Base-by-base conservation (phyloP, 1,140 invertebrate genomes). In the Cherax quadricarinatus region DNA sequence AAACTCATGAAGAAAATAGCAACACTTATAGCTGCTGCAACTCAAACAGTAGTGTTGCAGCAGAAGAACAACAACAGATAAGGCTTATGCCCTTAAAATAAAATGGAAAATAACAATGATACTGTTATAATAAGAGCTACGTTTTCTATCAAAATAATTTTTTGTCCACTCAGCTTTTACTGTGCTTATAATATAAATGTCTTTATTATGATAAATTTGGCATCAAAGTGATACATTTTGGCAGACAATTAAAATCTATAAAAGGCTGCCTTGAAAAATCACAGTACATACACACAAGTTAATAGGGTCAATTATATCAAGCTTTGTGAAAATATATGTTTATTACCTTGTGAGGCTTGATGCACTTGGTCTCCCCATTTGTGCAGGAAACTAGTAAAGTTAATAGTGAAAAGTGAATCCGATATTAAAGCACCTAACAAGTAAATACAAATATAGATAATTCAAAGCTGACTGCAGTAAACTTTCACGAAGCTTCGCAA, bases 111-210 rank as follows among this genome's bases (percentile, higher is more conserved):
- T 21, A 70, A 70, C 18, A 18, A 70, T 1, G 21, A 70, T 18
- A 70, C 14, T 21, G 66, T 70, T 18, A 21, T n/a, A 70, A n/a
- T n/a, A 70, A 70, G 66, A 70, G 21, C 66, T 30, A 30, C 21
- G 30, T 30, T 75, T 75, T 75, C 24, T 30, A 75, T 75, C 5
- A 21, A 66, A 66, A 75, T 75, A 75, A 75, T 30, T 75, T 70
- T 12, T 5, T 75, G 70, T 75, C 70, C 70, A 30, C 70, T 75
- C 70, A 75, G 70, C 70, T 75, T 75, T 24, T 75, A 66, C 62
- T 66, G 62, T 75, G 24, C 70, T 30, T 30, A 75, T 7, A 30
- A 75, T 21, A 75, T 30, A 10, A 18, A 30, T 75, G 24, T 75
- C 70, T 30, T 75, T 75, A 5, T 30, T n/a, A 75, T 9, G 70